These are phyloP conservation scores for Garrulus glandarius DNA, from an alignment of 2,797 vertebrate species.

Conservation along the genomic window DNA sequence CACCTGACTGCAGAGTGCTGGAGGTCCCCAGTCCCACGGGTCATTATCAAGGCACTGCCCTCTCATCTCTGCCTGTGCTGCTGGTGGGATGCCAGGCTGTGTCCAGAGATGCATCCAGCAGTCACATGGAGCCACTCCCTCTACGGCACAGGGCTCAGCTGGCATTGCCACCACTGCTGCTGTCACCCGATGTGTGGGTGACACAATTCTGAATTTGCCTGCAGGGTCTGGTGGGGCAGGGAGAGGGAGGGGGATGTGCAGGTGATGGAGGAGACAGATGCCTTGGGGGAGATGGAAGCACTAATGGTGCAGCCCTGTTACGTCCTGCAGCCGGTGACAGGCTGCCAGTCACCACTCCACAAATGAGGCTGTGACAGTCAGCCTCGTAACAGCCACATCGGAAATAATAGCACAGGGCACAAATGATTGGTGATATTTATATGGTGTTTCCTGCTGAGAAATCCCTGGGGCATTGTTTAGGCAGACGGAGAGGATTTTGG, in stretches of 20 bases:
- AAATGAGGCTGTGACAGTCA: constrained; percentile 64
- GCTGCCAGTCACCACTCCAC: constrained; percentile 57
- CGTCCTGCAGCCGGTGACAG: constrained; percentile 65
- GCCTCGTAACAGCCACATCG: constrained; percentile 37
- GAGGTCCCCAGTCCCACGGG: accelerated
- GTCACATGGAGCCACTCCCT: accelerated
- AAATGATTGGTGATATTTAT: constrained; percentile 32
- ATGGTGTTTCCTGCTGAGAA: constrained; percentile 15
- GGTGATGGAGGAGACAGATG: constrained; percentile 59
- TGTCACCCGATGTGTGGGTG: background rate
- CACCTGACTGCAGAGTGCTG: accelerated
- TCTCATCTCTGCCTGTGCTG: accelerated
- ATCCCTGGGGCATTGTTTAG: background rate
- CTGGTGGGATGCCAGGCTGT: accelerated
- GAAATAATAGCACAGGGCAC: constrained; percentile 55
- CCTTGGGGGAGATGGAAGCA: constrained; percentile 56
- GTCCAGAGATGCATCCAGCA: accelerated
- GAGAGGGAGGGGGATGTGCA: background rate
- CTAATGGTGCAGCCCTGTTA: constrained; percentile 22
- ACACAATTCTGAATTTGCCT: constrained; percentile 42
- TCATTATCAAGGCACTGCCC: too few species aligned
- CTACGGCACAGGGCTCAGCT: background rate
- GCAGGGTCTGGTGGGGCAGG: background rate
- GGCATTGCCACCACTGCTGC: background rate
- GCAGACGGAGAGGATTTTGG: constrained; percentile 2